Evolutionary conservation across 2,888 invertebrate genomes (phyloP).

Genomic region (Athripsodes cinereus): DNA sequence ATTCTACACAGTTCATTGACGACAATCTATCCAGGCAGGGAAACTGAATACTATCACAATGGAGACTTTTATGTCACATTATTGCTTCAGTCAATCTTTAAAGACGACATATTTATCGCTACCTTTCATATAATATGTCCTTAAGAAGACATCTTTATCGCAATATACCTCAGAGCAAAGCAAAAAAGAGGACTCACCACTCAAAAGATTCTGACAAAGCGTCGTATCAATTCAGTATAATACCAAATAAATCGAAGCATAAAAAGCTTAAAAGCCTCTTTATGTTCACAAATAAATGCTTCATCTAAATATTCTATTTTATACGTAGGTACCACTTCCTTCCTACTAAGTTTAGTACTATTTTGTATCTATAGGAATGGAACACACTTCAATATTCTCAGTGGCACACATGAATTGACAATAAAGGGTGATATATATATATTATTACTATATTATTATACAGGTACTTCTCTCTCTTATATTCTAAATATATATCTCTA

Average conservation of each 20-base stretch:
- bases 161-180: slow-evolving; percentile 17
- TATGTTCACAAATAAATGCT: slow-evolving; percentile 24
- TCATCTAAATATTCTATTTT: slow-evolving; percentile 25
- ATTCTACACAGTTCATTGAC: too few relatives aligned
- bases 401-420: slow-evolving; percentile 17
- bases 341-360: too few relatives aligned
- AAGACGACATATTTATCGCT: neutral
- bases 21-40: slow-evolving; percentile 9
- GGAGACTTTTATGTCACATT: slow-evolving; percentile 17
- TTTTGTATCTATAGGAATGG: slow-evolving; percentile 6
- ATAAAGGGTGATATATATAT: slow-evolving; percentile 16
- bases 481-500: too few relatives aligned
- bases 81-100: slow-evolving; percentile 9
- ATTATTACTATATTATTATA: too few relatives aligned
- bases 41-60: slow-evolving; percentile 22
- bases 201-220: slow-evolving; percentile 24
- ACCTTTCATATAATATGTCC: slow-evolving; percentile 5
- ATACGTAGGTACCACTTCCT: slow-evolving; percentile 12
- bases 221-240: slow-evolving; percentile 25
- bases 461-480: too few relatives aligned
- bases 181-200: slow-evolving; percentile 13
- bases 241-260: slow-evolving; percentile 27
- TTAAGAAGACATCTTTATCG: slow-evolving; percentile 25
- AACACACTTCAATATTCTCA: slow-evolving; percentile 6
- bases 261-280: slow-evolving; percentile 25